A percentile compares a stretch with the other conserved stretches of the same genome.
Conservation (phyloP, 2,888 invertebrate species). For the Hirtodrosophila confusa region DNA sequence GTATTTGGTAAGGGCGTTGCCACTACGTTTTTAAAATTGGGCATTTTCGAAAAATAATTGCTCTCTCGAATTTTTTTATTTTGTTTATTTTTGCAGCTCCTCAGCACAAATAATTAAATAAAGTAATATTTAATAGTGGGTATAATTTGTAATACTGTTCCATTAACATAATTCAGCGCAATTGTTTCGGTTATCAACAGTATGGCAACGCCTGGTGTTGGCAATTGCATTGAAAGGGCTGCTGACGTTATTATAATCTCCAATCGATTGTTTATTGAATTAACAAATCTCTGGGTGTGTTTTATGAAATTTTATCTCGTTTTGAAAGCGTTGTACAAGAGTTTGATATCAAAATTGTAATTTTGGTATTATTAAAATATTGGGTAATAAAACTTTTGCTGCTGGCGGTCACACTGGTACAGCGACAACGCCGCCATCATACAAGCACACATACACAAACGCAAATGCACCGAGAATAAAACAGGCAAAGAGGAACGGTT, state of each 20-base stretch:
- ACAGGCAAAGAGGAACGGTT: conserved; percentile 62
- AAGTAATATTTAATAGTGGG: neutral
- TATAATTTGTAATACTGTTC: neutral
- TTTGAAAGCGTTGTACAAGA: too few species aligned
- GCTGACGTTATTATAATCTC: too few species aligned
- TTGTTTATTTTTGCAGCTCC: neutral
- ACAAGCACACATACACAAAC: conserved; percentile 62
- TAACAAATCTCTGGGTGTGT: too few species aligned
- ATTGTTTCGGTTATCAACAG: neutral
- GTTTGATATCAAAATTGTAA: neutral
- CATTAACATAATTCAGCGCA: neutral
- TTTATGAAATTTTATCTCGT: too few species aligned
- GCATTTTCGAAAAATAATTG: conserved; percentile 1
- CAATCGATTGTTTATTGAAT: too few species aligned
- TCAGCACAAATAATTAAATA: too few species aligned
- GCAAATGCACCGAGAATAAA: conserved; percentile 64
- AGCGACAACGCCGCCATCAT: conserved; percentile 68
- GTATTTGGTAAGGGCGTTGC: conserved; percentile 64
- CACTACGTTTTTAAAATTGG: conserved; percentile 24
- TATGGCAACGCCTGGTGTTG: conserved; percentile 23
- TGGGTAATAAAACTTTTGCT: neutral
- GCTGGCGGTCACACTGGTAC: conserved; percentile 28
- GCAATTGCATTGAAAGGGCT: neutral
- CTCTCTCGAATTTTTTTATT: conserved; percentile 2
- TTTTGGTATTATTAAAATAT: conserved; percentile 15